A percentile compares a stretch with the other conserved stretches of the same genome.
Conservation (phyloP, 1,140 invertebrate genomes). For the Apocrypta bakeri region DNA sequence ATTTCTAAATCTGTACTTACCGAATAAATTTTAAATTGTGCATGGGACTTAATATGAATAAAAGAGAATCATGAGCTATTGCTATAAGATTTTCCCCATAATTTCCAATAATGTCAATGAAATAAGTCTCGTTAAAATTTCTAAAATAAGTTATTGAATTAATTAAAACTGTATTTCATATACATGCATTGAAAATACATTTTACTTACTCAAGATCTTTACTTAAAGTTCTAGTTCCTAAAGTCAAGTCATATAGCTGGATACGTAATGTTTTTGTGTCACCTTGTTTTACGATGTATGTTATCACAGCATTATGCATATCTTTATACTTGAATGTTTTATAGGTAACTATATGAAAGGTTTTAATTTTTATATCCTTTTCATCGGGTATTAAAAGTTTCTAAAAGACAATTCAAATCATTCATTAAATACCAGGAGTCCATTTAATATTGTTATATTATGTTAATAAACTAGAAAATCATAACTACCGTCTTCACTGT, state of each 20-base stretch:
- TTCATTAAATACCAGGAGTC: conserved; percentile 19
- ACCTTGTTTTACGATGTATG: conserved; percentile 54
- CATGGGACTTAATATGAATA: conserved; percentile 64
- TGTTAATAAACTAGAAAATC: neutral
- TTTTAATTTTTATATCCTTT: conserved; percentile 65
- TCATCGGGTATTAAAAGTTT: conserved; percentile 55
- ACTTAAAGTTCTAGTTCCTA: conserved; percentile 56
- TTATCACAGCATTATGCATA: conserved; percentile 60
- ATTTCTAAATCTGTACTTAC: conserved; percentile 45
- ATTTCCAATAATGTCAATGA: conserved; percentile 68
- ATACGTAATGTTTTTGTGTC: conserved; percentile 58
- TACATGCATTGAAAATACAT: conserved; percentile 35
- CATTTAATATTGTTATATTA: neutral
- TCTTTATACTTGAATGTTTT: conserved; percentile 52
- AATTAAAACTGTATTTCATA: conserved; percentile 9
- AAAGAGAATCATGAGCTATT: conserved; percentile 60
- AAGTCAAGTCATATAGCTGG: conserved; percentile 64
- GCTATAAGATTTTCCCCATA: conserved; percentile 68
- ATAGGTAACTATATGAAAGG: conserved; percentile 67
- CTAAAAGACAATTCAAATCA: conserved; percentile 55
- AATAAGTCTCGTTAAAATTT: conserved; percentile 61
- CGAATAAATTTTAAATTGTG: conserved; percentile 59
- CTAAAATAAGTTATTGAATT: conserved; percentile 51
- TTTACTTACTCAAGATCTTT: conserved; percentile 54
- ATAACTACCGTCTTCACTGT: conserved; percentile 70